Evolutionary conservation across 2,113 vertebrate species (phyloP).

Genomic region (Chunga burmeisteri): DNA sequence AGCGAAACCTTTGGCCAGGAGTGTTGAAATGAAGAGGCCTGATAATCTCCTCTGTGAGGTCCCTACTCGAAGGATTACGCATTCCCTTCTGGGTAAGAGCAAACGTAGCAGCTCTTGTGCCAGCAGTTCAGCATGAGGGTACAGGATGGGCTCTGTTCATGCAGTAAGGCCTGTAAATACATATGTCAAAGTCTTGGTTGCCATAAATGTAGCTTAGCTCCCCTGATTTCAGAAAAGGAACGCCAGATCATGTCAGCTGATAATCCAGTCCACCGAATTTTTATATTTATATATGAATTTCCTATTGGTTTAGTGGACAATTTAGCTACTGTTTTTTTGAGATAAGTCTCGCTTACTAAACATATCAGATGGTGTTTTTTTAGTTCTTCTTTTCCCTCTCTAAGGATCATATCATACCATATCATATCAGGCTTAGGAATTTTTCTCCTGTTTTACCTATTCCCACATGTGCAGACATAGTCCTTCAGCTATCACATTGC

Average conservation of each 20-base stretch:
- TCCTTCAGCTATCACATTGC: not conserved
- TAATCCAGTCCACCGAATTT: not conserved
- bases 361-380: not conserved
- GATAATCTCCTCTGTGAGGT: not conserved
- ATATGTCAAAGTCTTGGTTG: not conserved
- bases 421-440: not conserved
- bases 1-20: not conserved
- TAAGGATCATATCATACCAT: not conserved
- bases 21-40: not conserved
- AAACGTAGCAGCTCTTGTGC: not conserved
- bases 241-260: not conserved
- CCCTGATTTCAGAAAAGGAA: not conserved
- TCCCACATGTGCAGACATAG: not conserved
- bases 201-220: not conserved
- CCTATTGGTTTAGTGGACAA: not conserved
- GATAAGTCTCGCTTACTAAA: not conserved
- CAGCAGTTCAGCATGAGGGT: not conserved
- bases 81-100: not conserved
- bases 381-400: not conserved
- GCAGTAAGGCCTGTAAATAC: not conserved
- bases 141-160: fast-evolving
- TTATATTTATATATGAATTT: not conserved
- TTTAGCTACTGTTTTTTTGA: not conserved
- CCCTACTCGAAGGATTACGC: not conserved
- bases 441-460: not conserved